Base-by-base conservation (phyloP, 1,140 invertebrate genomes). In the Sinella curviseta region DNA sequence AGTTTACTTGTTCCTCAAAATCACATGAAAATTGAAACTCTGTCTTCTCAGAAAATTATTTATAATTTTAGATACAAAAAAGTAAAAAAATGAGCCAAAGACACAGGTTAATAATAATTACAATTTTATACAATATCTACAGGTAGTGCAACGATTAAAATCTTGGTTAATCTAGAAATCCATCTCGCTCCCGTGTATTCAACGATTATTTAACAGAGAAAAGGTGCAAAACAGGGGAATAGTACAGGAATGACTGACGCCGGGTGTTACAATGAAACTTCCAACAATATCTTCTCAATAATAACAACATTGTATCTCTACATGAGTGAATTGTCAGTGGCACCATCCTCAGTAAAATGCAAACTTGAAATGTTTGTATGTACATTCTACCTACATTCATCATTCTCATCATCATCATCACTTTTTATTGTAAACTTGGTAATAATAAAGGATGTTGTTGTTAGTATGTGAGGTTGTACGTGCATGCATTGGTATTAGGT, bases 181-280 rank as follows among this genome's bases (percentile, higher is more conserved):
- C n/a, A n/a, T n/a, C n/a, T n/a, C n/a, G n/a, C n/a, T n/a, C n/a
- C n/a, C n/a, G n/a, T n/a, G n/a, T n/a, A 48, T 48, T 48, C 17
- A 17, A 48, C 39, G 39, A 48, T 8, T 8, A 8, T 8, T 48
- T 48, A 30, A 80, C 48, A 77, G 57, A 77, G 70, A 81, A 75
- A 74, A 33, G 48, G 74, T 57, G 78, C 54, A n/a, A 75, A 35
- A 74, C 60, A 73, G 57, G 77, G 57, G 77, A 78, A 81, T 75
- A 78, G 80, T 77, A 77, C 76, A 78, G 70, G 75, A 70, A 54
- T 54, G 80, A 81, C 80, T 81, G 80, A 81, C 67, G 77, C 80
- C 70, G 67, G 67, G n/a, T n/a, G n/a, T n/a, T n/a, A n/a, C 28
- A 20, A 78, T 17, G 28, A 55, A 8, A 4, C 39, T 48, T 48